Base-by-base conservation (phyloP, 1,140 invertebrate genomes). In the Whitmania pigra region DNA sequence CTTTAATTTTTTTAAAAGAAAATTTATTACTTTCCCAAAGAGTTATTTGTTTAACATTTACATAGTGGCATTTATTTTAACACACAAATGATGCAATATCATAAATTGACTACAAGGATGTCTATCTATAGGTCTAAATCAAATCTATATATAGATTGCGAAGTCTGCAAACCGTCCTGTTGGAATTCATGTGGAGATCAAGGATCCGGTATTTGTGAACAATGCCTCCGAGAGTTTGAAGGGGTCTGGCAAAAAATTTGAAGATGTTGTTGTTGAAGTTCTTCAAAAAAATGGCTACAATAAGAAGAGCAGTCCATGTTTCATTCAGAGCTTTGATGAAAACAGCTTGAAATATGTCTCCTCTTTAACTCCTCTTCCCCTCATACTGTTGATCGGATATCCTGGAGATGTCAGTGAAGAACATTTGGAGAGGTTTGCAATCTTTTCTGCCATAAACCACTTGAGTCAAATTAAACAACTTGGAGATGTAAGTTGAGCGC, bases 311-410 rank as follows among this genome's bases (percentile, higher is more conserved):
- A 20, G 60, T 55, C 57, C 70, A 13, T 72, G 70, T 55, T 67
- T 74, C 63, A 25, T 74, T 20, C 73, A 74, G 66, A 72, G 70
- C 0, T 74, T 72, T 63, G 54, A 71, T n/a, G 66, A 36, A 15
- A 53, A 71, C 71, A 74, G 70, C 67, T 22, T 74, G 25, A 31
- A 40, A 27, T 72, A 68, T 5, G 25, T 74, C 29, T 20, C 20
- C 22, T 29, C 27, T 20, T 17, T 36, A 22, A 68, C 63, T 40
- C 36, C 27, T 20, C 57, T 74, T 22, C 73, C 57, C 2, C 22
- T 73, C 25, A 66, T 71, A 36, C 13, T 36, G 20, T 57, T 73
- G 13, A 29, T 31, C 13, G 27, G n/a, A n/a, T 29, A 22, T 36
- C 17, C 73, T n/a, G 25, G 36, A n/a, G 69, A 25, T 22, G 29